A percentile compares a stretch with the other conserved stretches of the same genome.
Conservation (phyloP, 2,797 vertebrate genomes). For the Artibeus lituratus region DNA sequence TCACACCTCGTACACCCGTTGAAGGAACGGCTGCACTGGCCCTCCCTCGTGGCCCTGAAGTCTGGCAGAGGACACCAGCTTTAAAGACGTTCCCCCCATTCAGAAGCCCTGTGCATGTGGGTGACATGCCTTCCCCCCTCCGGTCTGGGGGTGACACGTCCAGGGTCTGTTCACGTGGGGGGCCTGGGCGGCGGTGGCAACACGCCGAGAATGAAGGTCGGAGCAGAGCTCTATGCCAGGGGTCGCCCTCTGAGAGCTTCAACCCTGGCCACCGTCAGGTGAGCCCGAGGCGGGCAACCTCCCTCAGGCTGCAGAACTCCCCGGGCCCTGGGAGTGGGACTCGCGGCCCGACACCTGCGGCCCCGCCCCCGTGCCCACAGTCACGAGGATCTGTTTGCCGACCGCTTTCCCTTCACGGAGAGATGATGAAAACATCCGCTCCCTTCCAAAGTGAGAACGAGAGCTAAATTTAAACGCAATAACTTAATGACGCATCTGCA, state of each 20-base stretch:
- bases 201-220: accelerated
- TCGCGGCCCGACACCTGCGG: accelerated
- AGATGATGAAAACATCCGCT: not conserved
- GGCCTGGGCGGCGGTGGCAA: accelerated
- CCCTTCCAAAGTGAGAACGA: constrained; percentile 29
- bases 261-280: accelerated
- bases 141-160: not conserved
- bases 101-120: not conserved
- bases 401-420: not conserved
- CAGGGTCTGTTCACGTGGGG: no score
- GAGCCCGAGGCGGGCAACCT: accelerated
- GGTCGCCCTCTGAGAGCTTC: not conserved
- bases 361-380: not conserved
- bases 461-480: constrained; percentile 61
- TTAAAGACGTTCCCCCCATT: no score
- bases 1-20: accelerated
- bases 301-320: accelerated
- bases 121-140: no score
- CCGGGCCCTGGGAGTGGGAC: accelerated
- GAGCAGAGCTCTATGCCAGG: accelerated
- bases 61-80: not conserved
- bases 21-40: accelerated
- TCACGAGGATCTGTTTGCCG: not conserved
- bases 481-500: constrained; percentile 48
- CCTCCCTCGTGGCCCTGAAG: not conserved